Conservation (phyloP, 30 jellyfish, hydroid and myxozoan genomes). For the Hydractinia symbiolongicarpus region DNA sequence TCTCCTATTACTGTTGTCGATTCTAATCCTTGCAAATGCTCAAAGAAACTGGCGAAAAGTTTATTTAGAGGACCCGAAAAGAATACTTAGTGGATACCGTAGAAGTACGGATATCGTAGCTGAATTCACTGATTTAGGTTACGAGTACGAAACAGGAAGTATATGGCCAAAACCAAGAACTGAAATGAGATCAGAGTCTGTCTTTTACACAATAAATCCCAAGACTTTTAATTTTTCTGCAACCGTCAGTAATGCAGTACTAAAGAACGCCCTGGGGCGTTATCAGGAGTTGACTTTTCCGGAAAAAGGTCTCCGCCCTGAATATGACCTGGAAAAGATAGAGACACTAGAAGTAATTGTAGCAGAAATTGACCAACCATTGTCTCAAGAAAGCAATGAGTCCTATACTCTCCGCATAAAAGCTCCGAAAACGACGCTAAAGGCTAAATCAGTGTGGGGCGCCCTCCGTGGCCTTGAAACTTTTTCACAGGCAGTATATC, state of each 20-base stretch:
- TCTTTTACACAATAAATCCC: constrained; percentile 17
- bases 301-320: constrained; percentile 11
- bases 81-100: constrained; percentile 3
- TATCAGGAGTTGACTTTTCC: constrained; percentile 51
- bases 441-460: constrained; percentile 78
- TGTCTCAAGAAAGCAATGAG: constrained; percentile 49
- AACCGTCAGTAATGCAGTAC: constrained; percentile 1
- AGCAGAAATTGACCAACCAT: constrained; percentile 7
- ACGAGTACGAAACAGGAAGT: constrained; percentile 50
- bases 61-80: constrained; percentile 35
- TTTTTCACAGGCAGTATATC: constrained; percentile 60
- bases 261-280: constrained; percentile 45
- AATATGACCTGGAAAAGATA: background rate
- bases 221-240: constrained; percentile 35
- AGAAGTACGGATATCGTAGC: constrained; percentile 14
- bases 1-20: background rate
- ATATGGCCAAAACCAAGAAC: constrained; percentile 72
- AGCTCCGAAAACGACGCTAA: constrained; percentile 37
- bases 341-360: constrained; percentile 25
- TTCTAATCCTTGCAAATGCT: background rate
- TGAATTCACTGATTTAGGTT: constrained; percentile 28
- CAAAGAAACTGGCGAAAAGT: constrained; percentile 26
- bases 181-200: constrained; percentile 33
- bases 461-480: constrained; percentile 83
- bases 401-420: constrained; percentile 42